phyloP scores from a whole-genome alignment of 2,113 vertebrate species.

The Caracal caracal region DNA sequence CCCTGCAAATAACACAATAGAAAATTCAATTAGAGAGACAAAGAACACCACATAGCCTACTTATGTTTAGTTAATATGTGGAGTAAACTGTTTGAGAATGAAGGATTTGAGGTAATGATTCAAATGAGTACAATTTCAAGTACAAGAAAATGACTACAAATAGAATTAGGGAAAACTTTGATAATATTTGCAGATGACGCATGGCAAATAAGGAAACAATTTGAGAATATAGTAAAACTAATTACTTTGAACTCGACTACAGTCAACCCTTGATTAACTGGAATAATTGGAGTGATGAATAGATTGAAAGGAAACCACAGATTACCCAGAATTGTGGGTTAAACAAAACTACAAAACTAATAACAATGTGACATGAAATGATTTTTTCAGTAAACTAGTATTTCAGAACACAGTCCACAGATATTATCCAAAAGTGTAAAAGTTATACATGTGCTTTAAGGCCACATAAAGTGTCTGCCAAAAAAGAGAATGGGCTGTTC shows the following conservation, averaged over 20 bases:
- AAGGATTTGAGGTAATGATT: constrained; percentile 39
- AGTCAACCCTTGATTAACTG: constrained; percentile 22
- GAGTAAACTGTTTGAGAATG: constrained; percentile 1
- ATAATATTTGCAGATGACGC: constrained; percentile 18
- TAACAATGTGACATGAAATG: constrained; percentile 3
- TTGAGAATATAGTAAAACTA: constrained; percentile 40
- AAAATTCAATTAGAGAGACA: constrained; percentile 27
- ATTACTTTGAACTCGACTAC: constrained; percentile 16
- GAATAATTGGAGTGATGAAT: neutral
- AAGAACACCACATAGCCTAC: neutral
- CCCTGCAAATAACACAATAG: neutral
- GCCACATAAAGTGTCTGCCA: neutral
- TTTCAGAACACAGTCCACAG: neutral
- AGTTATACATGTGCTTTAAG: neutral
- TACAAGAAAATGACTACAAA: constrained; percentile 49
- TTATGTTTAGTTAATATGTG: neutral
- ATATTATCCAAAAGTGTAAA: neutral
- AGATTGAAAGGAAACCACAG: constrained; percentile 39
- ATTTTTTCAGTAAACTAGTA: constrained; percentile 5
- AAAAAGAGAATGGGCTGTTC: neutral
- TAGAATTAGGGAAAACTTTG: constrained; percentile 50
- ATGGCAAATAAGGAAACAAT: constrained; percentile 25
- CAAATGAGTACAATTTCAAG: constrained; percentile 21
- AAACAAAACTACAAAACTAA: neutral
- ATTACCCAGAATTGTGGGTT: neutral